Evolutionary conservation across 2,888 invertebrate genomes (phyloP).

Genomic region (Mamestra brassicae): DNA sequence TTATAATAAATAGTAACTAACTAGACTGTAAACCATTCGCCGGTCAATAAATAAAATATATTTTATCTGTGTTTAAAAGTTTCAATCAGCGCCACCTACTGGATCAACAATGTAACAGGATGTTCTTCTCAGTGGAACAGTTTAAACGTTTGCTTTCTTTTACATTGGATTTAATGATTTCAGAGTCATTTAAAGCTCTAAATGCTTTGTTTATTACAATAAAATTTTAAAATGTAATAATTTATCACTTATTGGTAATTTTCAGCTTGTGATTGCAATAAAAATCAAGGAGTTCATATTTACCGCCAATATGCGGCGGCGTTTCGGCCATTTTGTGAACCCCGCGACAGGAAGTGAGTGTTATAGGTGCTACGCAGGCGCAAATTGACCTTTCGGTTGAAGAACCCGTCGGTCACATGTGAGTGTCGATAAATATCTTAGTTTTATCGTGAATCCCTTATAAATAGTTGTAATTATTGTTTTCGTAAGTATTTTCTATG

Average conservation of each 20-base stretch:
- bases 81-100: constrained; percentile 54
- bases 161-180: background rate
- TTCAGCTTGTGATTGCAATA: background rate
- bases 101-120: background rate
- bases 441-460: constrained; percentile 88
- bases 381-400: constrained; percentile 94
- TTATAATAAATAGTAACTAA: background rate
- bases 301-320: constrained; percentile 82
- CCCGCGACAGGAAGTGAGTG: constrained; percentile 90
- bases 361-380: constrained; percentile 93
- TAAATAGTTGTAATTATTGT: constrained; percentile 84
- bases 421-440: constrained; percentile 93
- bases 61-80: constrained; percentile 47
- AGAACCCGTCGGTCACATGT: constrained; percentile 98
- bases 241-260: accelerated
- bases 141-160: constrained; percentile 39
- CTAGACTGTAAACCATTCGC: background rate
- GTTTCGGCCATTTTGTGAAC: constrained; percentile 87
- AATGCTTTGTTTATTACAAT: background rate
- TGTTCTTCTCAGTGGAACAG: constrained; percentile 47
- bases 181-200: accelerated
- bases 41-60: constrained; percentile 47
- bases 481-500: constrained; percentile 89
- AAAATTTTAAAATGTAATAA: background rate
- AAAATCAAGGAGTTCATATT: constrained; percentile 68